Conservation (phyloP, 1,140 invertebrate species). For the Homalodisca vitripennis region DNA sequence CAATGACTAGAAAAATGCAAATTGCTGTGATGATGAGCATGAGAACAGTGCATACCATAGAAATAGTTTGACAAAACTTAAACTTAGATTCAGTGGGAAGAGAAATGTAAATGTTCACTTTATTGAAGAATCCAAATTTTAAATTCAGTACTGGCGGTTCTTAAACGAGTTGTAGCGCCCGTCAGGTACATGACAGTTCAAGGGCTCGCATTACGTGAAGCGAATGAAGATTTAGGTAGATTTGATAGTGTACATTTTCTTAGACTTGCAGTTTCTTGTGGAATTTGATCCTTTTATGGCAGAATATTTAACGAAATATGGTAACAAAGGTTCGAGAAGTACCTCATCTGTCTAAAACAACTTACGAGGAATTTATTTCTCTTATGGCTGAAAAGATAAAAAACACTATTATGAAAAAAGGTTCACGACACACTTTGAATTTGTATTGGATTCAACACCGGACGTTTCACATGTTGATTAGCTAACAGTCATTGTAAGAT, state of each 20-base stretch:
- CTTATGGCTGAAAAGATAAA: constrained; percentile 35
- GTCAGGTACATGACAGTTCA: constrained; percentile 30
- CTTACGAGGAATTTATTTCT: constrained; percentile 37
- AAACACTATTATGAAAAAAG: constrained; percentile 18
- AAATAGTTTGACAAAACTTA: constrained; percentile 12
- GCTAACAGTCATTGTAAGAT: constrained; percentile 22
- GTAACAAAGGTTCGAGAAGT: constrained; percentile 34
- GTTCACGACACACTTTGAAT: not conserved
- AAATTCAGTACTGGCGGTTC: constrained; percentile 29
- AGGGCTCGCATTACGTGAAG: constrained; percentile 35
- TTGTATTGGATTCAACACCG: no score
- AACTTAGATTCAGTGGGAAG: not conserved
- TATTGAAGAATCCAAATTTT: constrained; percentile 22
- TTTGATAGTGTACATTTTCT: constrained; percentile 31
- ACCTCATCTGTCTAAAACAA: constrained; percentile 34
- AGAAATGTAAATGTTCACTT: not conserved
- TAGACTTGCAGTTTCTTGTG: constrained; percentile 22
- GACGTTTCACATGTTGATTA: no score
- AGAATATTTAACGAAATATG: constrained; percentile 34
- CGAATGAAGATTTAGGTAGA: constrained; percentile 32
- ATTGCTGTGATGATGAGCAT: not conserved
- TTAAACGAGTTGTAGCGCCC: no score
- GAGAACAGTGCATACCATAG: constrained; percentile 1
- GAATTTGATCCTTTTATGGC: constrained; percentile 40
- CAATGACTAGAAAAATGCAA: constrained; percentile 31